A percentile compares a stretch with the other conserved stretches of the same genome.
These are phyloP conservation scores for Littorina saxatilis DNA, from an alignment of 1,140 invertebrate species.

Conservation along the genomic window DNA sequence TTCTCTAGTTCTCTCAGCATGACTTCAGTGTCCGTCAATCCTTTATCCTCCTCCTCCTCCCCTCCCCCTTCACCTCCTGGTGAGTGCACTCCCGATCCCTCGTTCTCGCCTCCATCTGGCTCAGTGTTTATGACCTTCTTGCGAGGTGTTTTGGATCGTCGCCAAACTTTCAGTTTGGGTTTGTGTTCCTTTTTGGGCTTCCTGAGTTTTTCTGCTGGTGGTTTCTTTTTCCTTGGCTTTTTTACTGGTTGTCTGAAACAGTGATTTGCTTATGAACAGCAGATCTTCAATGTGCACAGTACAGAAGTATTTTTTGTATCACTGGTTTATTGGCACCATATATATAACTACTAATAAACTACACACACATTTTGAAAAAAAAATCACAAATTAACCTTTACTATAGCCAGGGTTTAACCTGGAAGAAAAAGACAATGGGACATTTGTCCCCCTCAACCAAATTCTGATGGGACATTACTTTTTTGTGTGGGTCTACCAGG, in stretches of 20 bases:
- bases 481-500: too few species aligned
- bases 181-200: slow-evolving; percentile 25
- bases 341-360: too few species aligned
- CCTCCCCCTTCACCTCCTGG: neutral
- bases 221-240: slow-evolving; percentile 30
- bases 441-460: too few species aligned
- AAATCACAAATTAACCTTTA: too few species aligned
- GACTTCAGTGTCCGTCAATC: slow-evolving; percentile 28
- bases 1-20: slow-evolving; percentile 32
- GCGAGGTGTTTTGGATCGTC: neutral
- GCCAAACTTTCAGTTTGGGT: slow-evolving; percentile 6
- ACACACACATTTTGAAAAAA: too few species aligned
- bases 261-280: too few species aligned
- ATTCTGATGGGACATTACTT: too few species aligned
- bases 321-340: too few species aligned
- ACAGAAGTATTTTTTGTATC: too few species aligned
- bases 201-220: neutral
- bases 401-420: too few species aligned
- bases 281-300: too few species aligned
- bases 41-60: neutral
- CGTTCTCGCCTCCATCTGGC: neutral
- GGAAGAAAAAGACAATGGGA: too few species aligned
- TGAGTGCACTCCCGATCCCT: neutral
- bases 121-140: slow-evolving; percentile 11
- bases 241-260: slow-evolving; percentile 26